Base-by-base conservation (phyloP, 1,140 invertebrate species). In the Tetranychus cinnabarinus region DNA sequence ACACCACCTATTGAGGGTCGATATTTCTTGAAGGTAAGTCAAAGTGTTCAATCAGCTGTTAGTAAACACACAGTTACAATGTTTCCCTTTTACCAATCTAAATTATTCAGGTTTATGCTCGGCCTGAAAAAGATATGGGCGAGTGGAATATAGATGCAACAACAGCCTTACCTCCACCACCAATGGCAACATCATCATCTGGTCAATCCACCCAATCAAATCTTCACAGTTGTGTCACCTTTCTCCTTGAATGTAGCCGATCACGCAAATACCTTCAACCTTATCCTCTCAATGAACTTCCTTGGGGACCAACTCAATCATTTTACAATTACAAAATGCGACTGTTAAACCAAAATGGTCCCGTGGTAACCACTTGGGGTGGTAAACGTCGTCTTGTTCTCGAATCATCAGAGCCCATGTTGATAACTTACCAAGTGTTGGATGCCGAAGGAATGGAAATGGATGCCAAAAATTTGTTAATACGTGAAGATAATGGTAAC, bases 301-400 rank as follows among this genome's bases (percentile, higher is more conserved):
- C 70, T 2, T 72, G 71, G 71, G 71, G 71, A 12, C 69, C 69
- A 12, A 71, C 68, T 12, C 69, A 70, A 54, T 65, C 66, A 12
- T 67, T 72, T 56, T 71, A 66, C 61, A 66, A 72, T 62, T 70
- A 66, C 59, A 69, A 68, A 23, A 65, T 71, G 63, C 66, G 67
- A 60, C 62, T 71, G 6, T 42, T 69, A 34, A 69, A 71, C 62
- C 69, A 72, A 62, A 59, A 58, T 5, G 68, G 67, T 8, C 68
- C 71, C 23, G 62, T 70, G 37, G 67, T 72, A 45, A 63, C 69
- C 33, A 70, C 67, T 12, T 72, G 70, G 69, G 70, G 70, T 10
- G 70, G 69, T 13, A 50, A 52, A 50, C 63, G 69, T 42, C 63
- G 67, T 55, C 59, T 72, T 5, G 61, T 63, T 37, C 62, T 72